Conservation (phyloP, 2,888 invertebrate species). For the Troides aeacus region DNA sequence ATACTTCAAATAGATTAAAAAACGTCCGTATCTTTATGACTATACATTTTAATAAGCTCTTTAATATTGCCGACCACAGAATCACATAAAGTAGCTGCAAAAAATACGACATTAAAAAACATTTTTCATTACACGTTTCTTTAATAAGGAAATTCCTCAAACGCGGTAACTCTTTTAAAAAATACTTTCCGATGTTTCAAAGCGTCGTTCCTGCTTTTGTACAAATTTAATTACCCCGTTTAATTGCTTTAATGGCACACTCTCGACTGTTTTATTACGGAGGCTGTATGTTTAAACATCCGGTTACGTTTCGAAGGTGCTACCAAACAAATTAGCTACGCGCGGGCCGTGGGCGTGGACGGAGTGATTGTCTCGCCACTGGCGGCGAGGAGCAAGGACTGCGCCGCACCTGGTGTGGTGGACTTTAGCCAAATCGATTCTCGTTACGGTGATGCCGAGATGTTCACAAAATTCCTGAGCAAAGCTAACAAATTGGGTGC, state of each 20-base stretch:
- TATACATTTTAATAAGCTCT: too few species aligned
- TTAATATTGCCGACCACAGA: too few species aligned
- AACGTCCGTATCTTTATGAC: too few species aligned
- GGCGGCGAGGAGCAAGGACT: constrained; percentile 69
- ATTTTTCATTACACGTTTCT: not conserved
- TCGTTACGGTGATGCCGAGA: constrained; percentile 83
- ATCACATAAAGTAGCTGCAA: too few species aligned
- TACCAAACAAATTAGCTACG: constrained; percentile 65
- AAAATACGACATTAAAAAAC: too few species aligned
- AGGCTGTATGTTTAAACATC: not conserved
- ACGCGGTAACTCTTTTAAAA: not conserved
- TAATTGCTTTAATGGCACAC: constrained; percentile 21
- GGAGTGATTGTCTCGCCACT: constrained; percentile 66
- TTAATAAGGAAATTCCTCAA: constrained; percentile 16
- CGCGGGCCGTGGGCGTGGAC: constrained; percentile 66
- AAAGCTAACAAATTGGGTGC: constrained; percentile 73
- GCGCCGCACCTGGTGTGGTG: constrained; percentile 88
- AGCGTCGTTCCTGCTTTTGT: not conserved
- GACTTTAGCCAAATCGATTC: constrained; percentile 85
- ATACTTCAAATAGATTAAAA: too few species aligned
- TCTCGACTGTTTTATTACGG: not conserved
- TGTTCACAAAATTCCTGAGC: constrained; percentile 79
- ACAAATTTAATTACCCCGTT: constrained; percentile 12
- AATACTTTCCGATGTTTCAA: not conserved
- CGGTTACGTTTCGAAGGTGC: constrained; percentile 44